Conservation (phyloP, 2,113 vertebrate species). For the Platycercus adscitus region DNA sequence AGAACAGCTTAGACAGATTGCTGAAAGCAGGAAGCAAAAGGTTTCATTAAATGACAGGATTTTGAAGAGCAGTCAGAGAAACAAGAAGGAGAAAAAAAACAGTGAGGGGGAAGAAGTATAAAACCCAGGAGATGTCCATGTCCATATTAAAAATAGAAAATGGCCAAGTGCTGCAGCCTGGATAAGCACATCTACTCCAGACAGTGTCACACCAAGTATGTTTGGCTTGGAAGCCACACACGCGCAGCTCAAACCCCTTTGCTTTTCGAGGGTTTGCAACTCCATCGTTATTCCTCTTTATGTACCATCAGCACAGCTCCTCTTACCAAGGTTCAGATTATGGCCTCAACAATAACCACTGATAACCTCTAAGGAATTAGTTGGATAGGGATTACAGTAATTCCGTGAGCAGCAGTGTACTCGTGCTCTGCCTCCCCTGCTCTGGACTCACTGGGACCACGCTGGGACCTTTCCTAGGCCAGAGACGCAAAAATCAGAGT, state of each 20-base stretch:
- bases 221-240: background rate
- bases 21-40: background rate
- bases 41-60: background rate
- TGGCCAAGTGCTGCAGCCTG: background rate
- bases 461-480: accelerated
- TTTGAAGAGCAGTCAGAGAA: background rate
- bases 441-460: accelerated
- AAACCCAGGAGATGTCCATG: background rate
- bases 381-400: background rate
- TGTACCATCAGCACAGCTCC: accelerated
- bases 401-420: accelerated
- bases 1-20: background rate
- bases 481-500: accelerated
- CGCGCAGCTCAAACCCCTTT: accelerated
- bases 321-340: background rate
- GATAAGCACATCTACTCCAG: background rate
- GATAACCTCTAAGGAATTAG: background rate
- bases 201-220: background rate
- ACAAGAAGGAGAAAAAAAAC: background rate
- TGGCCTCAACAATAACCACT: accelerated
- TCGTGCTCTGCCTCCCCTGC: background rate
- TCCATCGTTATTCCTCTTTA: background rate
- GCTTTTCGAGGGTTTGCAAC: background rate
- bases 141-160: background rate
- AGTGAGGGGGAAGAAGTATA: background rate